Conservation (phyloP, 2,797 vertebrate genomes). For the Gymnodraco acuticeps region DNA sequence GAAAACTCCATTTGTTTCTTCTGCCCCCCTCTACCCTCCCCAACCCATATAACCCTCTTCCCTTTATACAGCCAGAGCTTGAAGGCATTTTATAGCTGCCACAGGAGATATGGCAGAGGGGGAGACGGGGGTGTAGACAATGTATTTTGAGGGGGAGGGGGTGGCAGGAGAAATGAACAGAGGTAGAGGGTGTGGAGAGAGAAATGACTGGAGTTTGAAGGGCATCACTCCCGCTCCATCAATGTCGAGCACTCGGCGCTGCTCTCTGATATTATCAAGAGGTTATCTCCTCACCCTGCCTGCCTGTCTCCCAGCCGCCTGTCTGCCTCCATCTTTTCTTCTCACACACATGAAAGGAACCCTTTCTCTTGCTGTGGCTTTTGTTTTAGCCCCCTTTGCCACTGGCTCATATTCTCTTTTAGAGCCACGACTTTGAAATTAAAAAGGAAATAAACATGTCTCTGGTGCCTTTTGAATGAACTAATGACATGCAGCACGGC, state of each 20-base stretch:
- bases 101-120: constrained; percentile 53
- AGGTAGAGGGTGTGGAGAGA: constrained; percentile 56
- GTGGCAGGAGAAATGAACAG: constrained; percentile 64
- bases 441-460: constrained; percentile 58
- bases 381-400: constrained; percentile 58
- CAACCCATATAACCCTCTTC: constrained; percentile 31
- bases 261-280: constrained; percentile 82
- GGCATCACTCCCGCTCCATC: constrained; percentile 85
- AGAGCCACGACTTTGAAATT: constrained; percentile 35
- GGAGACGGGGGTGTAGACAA: constrained; percentile 48
- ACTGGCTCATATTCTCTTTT: constrained; percentile 38
- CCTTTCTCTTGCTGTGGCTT: constrained; percentile 47
- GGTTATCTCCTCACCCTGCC: constrained; percentile 78
- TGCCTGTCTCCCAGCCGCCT: constrained; percentile 67
- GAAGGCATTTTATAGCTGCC: constrained; percentile 76
- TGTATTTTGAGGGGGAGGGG: constrained; percentile 58
- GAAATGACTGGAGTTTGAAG: constrained; percentile 85
- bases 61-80: constrained; percentile 52
- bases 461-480: constrained; percentile 44
- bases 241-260: constrained; percentile 75
- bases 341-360: constrained; percentile 62
- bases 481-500: constrained; percentile 44
- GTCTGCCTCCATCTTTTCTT: constrained; percentile 72
- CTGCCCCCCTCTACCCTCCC: constrained; percentile 24
- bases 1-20: constrained; percentile 40